Conservation (phyloP, 1,140 invertebrate species). For the Zaprionus taronus region DNA sequence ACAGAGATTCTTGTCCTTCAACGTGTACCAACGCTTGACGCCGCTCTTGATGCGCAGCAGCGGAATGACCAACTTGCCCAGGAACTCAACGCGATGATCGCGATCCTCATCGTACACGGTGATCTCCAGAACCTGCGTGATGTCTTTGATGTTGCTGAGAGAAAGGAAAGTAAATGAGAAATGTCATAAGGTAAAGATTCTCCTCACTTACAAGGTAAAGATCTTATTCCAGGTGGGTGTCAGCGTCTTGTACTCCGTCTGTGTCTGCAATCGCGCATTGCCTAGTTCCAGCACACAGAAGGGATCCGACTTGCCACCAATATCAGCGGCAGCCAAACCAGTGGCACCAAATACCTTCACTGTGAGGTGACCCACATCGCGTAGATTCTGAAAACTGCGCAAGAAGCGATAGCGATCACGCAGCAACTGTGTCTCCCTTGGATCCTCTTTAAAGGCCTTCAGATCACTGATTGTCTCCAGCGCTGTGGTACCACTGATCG, state of each 20-base stretch:
- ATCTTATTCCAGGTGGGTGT: conserved; percentile 99
- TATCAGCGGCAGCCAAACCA: conserved; percentile 94
- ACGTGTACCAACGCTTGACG: conserved; percentile 96
- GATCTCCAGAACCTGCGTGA: conserved; percentile 97
- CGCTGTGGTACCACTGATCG: conserved; percentile 97
- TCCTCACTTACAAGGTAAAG: conserved; percentile 95
- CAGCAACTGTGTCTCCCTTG: conserved; percentile 88
- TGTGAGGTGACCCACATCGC: conserved; percentile 94
- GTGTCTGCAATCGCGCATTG: conserved; percentile 97
- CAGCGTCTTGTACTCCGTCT: conserved; percentile 99
- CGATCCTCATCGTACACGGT: conserved; percentile 99
- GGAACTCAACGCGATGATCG: conserved; percentile 98
- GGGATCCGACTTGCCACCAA: conserved; percentile 97
- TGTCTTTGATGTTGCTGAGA: conserved; percentile 97
- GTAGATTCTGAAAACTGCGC: conserved; percentile 90
- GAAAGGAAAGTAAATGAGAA: background rate
- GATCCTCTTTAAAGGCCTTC: conserved; percentile 92
- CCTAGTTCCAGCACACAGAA: conserved; percentile 98
- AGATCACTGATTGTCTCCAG: conserved; percentile 96
- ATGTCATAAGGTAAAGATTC: accelerated
- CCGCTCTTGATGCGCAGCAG: conserved; percentile 94
- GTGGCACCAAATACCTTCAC: conserved; percentile 96
- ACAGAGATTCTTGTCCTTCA: conserved; percentile 98
- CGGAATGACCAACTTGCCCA: conserved; percentile 97
- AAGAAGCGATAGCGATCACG: conserved; percentile 91